These are phyloP conservation scores for Schizopygopsis pylzovi DNA, from an alignment of 2,797 vertebrate species.

Conservation along the genomic window DNA sequence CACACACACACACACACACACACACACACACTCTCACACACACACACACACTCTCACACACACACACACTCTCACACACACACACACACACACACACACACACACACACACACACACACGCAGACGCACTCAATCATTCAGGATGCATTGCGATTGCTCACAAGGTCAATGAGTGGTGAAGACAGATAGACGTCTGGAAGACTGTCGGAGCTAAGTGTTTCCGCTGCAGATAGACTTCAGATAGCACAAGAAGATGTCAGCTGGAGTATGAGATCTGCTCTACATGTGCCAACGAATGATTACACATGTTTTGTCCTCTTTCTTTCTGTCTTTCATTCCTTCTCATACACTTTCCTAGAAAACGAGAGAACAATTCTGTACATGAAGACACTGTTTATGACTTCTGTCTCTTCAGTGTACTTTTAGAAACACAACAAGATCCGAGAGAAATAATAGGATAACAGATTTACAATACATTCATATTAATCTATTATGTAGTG, in stretches of 20 bases:
- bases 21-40: no score
- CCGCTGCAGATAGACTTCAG: slow-evolving; percentile 16
- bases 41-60: no score
- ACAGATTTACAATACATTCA: not conserved
- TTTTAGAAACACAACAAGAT: not conserved
- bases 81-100: no score
- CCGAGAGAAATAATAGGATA: not conserved
- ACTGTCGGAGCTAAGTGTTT: slow-evolving; percentile 15
- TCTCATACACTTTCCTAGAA: not conserved
- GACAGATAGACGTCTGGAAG: slow-evolving; percentile 50
- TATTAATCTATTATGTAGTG: not conserved
- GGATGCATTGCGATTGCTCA: slow-evolving; percentile 74
- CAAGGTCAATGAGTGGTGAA: slow-evolving; percentile 71
- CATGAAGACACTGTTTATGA: not conserved
- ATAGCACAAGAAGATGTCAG: not conserved
- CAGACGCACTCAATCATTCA: slow-evolving; percentile 66
- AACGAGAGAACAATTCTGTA: not conserved
- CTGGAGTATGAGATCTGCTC: slow-evolving; percentile 20
- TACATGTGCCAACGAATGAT: slow-evolving; percentile 14
- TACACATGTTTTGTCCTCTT: slow-evolving; percentile 12
- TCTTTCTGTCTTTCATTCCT: not conserved
- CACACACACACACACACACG: not conserved
- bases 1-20: no score
- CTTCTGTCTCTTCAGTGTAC: not conserved
- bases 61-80: no score